Conservation (phyloP, 2,888 invertebrate species). For the Pterostichus madidus region DNA sequence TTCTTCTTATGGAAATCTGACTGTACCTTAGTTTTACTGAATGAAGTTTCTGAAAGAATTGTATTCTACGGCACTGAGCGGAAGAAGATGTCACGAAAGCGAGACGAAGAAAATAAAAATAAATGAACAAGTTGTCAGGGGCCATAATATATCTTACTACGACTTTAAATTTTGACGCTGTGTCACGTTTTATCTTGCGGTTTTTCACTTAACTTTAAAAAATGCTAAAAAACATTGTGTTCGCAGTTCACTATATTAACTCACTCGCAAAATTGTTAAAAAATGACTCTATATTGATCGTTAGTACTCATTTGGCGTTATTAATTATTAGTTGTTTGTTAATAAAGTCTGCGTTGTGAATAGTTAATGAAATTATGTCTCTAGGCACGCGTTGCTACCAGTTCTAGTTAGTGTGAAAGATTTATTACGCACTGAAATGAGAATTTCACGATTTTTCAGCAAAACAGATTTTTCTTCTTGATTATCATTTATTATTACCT, state of each 20-base stretch:
- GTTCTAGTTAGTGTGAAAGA: conserved; percentile 14
- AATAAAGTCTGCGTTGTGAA: conserved; percentile 14
- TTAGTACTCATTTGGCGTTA: conserved; percentile 10
- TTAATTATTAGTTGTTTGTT: conserved; percentile 42
- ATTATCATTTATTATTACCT: too few relatives aligned
- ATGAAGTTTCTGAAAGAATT: not conserved
- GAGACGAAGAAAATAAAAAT: conserved; percentile 32
- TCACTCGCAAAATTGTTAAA: not conserved
- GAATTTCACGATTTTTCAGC: conserved; percentile 21
- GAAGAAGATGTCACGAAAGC: conserved; percentile 40
- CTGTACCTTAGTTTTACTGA: too few relatives aligned
- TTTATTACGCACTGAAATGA: conserved; percentile 28
- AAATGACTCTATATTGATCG: not conserved
- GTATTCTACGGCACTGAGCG: conserved; percentile 11
- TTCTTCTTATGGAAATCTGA: not conserved
- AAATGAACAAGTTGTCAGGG: conserved; percentile 40
- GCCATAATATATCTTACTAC: conserved; percentile 23
- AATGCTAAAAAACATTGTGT: conserved; percentile 10
- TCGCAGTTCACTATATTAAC: not conserved
- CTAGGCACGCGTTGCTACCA: conserved; percentile 2
- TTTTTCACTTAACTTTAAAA: conserved; percentile 39
- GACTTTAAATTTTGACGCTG: conserved; percentile 44
- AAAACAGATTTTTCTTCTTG: not conserved
- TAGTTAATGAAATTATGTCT: conserved; percentile 36
- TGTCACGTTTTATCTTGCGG: conserved; percentile 32